phyloP scores from a whole-genome alignment of 2,113 vertebrate genomes.

The Piprites chloris region DNA sequence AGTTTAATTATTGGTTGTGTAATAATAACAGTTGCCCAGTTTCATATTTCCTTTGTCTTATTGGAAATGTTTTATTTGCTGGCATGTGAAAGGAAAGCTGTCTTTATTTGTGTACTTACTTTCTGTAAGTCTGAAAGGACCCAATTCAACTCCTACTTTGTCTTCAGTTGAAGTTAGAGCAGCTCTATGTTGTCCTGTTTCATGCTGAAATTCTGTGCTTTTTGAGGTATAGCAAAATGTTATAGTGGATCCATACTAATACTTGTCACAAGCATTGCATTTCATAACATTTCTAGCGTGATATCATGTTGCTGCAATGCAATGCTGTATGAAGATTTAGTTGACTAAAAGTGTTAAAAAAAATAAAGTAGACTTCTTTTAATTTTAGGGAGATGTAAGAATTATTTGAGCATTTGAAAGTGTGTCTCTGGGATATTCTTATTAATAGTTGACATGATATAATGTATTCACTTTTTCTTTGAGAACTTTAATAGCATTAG shows the following conservation, averaged over 20 bases:
- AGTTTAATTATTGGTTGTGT: neutral
- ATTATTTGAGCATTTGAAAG: neutral
- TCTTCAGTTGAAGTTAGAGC: neutral
- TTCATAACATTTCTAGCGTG: slow-evolving; percentile 9
- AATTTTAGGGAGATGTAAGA: neutral
- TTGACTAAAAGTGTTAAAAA: neutral
- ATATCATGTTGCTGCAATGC: neutral
- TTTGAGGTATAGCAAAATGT: neutral
- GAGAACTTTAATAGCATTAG: neutral
- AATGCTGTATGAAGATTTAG: neutral
- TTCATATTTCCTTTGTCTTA: neutral
- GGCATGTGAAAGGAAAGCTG: neutral
- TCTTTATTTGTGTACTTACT: neutral
- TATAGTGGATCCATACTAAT: neutral
- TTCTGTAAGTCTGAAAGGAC: neutral
- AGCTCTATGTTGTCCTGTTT: neutral
- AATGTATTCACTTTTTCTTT: neutral
- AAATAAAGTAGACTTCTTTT: neutral
- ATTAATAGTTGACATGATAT: neutral
- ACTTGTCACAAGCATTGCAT: neutral
- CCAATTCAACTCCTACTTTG: neutral
- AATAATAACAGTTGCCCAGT: neutral
- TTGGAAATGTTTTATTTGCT: neutral
- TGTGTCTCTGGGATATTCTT: neutral
- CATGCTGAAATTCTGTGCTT: neutral